Conservation (phyloP, 2,113 vertebrate genomes). For the Illadopsis cleaveri region DNA sequence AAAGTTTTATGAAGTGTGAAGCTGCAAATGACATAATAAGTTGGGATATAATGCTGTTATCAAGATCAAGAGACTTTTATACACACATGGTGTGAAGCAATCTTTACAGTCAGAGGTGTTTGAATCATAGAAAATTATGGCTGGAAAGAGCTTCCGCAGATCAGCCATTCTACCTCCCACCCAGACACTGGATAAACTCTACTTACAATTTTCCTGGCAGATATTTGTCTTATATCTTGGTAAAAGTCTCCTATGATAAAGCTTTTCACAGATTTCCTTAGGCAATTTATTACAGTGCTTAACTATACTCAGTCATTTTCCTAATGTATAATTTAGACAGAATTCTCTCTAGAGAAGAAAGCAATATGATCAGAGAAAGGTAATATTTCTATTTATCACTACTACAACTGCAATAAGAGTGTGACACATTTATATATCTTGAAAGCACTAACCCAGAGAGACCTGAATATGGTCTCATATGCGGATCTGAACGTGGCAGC, state of each 20-base stretch:
- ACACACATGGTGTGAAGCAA: not conserved
- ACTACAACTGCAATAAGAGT: not conserved
- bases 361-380: not conserved
- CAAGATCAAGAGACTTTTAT: not conserved
- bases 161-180: not conserved
- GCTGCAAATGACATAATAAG: not conserved
- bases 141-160: not conserved
- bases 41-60: not conserved
- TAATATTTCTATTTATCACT: not conserved
- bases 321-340: not conserved
- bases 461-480: not conserved
- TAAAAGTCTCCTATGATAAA: not conserved
- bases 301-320: not conserved
- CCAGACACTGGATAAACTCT: not conserved
- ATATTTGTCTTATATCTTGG: not conserved
- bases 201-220: not conserved
- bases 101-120: not conserved
- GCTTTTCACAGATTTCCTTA: not conserved
- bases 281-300: not conserved
- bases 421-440: not conserved
- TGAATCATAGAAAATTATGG: constrained; percentile 45
- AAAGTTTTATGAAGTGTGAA: not conserved
- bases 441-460: not conserved
- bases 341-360: not conserved
- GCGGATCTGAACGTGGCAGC: not conserved